Percentiles rank a stretch among this genome's conserved stretches.
Conservation (phyloP, 2,888 invertebrate species). For the Dusona sp. region DNA sequence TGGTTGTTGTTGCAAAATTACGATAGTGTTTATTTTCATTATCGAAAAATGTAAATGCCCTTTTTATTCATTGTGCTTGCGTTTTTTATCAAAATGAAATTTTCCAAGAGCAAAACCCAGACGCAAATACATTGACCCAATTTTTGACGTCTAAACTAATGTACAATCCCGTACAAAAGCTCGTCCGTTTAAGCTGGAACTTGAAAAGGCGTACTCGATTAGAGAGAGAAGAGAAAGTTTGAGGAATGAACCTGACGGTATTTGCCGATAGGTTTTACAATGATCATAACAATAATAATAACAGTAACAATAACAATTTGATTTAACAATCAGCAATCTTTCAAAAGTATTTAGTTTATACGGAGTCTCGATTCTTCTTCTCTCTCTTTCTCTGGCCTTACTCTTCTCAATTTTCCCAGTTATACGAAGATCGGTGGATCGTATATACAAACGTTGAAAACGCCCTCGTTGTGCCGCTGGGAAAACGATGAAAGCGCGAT, state of each 20-base stretch:
- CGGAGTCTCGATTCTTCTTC: conserved; percentile 5
- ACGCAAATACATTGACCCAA: neutral
- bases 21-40: too few species aligned
- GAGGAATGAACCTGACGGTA: conserved; percentile 6
- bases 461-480: conserved; percentile 25
- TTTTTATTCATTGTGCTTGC: too few species aligned
- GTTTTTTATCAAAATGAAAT: neutral
- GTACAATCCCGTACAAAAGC: neutral
- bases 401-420: conserved; percentile 11
- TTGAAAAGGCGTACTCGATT: neutral
- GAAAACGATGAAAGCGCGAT: conserved; percentile 72
- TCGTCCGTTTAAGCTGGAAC: too few species aligned
- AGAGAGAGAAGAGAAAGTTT: conserved; percentile 5
- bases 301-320: conserved; percentile 47
- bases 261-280: conserved; percentile 25
- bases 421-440: neutral
- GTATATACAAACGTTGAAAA: conserved; percentile 35
- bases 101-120: neutral
- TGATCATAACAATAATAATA: conserved; percentile 34
- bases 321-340: conserved; percentile 51
- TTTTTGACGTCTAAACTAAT: neutral
- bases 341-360: conserved; percentile 35
- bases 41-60: too few species aligned
- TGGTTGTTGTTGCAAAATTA: too few species aligned
- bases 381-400: neutral